These are phyloP conservation scores for Zoanthus sociatus DNA, from an alignment of 92 coral and sea anemone genomes.

Conservation along the genomic window DNA sequence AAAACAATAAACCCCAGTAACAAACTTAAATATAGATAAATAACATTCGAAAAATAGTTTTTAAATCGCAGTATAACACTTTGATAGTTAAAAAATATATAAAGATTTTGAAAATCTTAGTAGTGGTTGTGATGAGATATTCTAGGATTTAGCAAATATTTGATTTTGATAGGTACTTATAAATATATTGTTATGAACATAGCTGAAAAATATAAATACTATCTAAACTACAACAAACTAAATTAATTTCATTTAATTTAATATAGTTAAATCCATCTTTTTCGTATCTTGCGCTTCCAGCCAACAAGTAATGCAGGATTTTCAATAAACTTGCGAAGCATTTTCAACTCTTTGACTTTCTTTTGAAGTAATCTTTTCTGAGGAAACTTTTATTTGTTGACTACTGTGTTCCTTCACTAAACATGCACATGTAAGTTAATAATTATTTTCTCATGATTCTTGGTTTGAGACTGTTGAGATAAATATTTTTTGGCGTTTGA, in stretches of 20 bases:
- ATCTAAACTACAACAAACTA: neutral
- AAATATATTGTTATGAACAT: neutral
- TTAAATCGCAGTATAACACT: neutral
- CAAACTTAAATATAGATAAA: neutral
- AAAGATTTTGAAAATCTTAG: neutral
- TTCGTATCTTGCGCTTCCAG: too few relatives aligned
- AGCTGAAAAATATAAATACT: constrained; percentile 7
- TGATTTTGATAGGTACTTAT: neutral
- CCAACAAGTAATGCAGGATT: too few relatives aligned
- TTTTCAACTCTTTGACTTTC: neutral
- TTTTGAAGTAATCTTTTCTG: neutral
- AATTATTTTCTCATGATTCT: neutral
- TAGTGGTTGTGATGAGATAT: neutral
- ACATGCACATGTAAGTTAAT: neutral
- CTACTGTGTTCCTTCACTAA: neutral
- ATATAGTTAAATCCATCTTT: too few relatives aligned
- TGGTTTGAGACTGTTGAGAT: constrained; percentile 15
- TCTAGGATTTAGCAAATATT: neutral
- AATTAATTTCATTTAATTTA: neutral
- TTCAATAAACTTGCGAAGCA: too few relatives aligned
- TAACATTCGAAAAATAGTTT: too few relatives aligned
- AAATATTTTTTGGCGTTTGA: constrained; percentile 11
- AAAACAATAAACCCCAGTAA: neutral
- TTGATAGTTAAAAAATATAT: neutral
- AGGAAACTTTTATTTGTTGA: neutral